A percentile compares a stretch with the other conserved stretches of the same genome.
Conservation (phyloP, 2,888 invertebrate species). For the Selenia dentaria region DNA sequence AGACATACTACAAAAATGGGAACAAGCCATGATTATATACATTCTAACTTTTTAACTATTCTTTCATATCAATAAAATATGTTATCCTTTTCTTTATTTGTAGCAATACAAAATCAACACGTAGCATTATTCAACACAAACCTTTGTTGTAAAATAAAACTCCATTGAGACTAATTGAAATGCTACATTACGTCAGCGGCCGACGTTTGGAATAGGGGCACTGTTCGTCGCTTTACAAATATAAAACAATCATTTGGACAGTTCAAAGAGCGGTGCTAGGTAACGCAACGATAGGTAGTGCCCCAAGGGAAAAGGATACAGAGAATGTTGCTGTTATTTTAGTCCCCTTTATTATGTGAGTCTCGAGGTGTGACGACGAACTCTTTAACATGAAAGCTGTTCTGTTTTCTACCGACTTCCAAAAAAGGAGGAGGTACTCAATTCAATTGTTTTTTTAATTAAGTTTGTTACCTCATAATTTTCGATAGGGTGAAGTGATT, state of each 20-base stretch:
- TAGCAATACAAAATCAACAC: conserved; percentile 54
- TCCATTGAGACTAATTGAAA: conserved; percentile 73
- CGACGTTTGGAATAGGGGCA: conserved; percentile 63
- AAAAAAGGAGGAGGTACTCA: no score
- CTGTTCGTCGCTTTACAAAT: conserved; percentile 76
- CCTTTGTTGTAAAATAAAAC: conserved; percentile 71
- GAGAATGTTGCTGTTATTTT: background rate
- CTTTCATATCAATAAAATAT: conserved; percentile 36
- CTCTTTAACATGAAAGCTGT: no score
- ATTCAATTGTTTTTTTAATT: no score
- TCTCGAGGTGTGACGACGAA: background rate
- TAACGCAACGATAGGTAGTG: conserved; percentile 60
- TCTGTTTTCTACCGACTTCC: no score
- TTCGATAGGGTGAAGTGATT: no score
- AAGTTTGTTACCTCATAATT: no score
- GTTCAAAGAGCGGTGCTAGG: conserved; percentile 75
- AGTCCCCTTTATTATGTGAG: background rate
- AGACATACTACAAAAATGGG: conserved; percentile 38
- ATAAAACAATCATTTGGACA: conserved; percentile 83
- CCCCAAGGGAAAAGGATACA: conserved; percentile 29
- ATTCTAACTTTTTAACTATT: conserved; percentile 15
- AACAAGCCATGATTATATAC: conserved; percentile 23
- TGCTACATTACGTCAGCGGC: conserved; percentile 72
- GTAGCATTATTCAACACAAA: conserved; percentile 51
- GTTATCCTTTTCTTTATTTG: conserved; percentile 43